These are phyloP conservation scores for Dolichotis patagonum DNA, from an alignment of 2,113 vertebrate species.

Conservation along the genomic window DNA sequence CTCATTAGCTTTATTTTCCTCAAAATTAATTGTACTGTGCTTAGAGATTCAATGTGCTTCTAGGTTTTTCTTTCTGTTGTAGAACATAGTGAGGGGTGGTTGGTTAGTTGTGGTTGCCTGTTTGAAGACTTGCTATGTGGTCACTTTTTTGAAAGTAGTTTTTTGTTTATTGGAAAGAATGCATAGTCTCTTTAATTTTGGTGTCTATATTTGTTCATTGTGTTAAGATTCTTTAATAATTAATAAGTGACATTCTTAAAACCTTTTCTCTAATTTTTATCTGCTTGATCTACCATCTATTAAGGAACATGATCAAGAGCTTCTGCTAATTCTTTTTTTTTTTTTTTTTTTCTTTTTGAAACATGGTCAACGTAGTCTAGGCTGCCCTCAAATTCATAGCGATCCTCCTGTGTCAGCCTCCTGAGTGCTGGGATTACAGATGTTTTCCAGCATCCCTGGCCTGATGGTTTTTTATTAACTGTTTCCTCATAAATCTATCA, in stretches of 20 bases:
- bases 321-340: neutral
- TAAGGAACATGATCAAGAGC: neutral
- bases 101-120: neutral
- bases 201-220: neutral
- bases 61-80: neutral
- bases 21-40: constrained; percentile 8
- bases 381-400: neutral
- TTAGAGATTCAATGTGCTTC: constrained; percentile 39
- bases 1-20: neutral
- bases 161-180: constrained; percentile 3
- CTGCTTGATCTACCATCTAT: neutral
- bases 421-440: neutral
- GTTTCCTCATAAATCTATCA: neutral
- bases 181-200: neutral
- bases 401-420: neutral
- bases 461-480: neutral
- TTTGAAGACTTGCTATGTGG: neutral
- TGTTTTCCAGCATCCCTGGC: neutral
- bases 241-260: constrained; percentile 14
- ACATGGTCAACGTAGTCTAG: neutral
- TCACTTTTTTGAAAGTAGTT: constrained; percentile 14
- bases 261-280: constrained; percentile 29
- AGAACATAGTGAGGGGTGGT: neutral
- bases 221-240: neutral
- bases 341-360: neutral